Percentiles rank a stretch among this genome's conserved stretches.
Evolutionary conservation across 2,113 vertebrate species (phyloP).

Genomic region (Microtus pennsylvanicus): DNA sequence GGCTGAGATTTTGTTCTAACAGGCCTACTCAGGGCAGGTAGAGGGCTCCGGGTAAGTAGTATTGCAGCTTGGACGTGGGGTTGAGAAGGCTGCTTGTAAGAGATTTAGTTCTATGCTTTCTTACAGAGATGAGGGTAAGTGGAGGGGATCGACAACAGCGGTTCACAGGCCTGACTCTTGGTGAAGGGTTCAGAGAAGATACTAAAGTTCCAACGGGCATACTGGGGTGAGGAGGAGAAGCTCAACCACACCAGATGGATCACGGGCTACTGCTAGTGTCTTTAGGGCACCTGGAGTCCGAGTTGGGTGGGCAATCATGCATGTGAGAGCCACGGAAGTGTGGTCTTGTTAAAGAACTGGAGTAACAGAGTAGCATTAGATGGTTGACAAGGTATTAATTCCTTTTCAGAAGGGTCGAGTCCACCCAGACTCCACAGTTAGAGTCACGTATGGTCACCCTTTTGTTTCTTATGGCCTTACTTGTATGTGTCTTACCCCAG

Average conservation of each 20-base stretch:
- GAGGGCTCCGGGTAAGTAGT: neutral
- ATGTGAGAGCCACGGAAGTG: neutral
- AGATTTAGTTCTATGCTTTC: slow-evolving; percentile 9
- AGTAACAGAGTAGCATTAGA: neutral
- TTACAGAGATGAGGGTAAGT: slow-evolving; percentile 13
- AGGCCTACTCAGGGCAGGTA: neutral
- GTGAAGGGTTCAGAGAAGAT: neutral
- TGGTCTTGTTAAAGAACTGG: neutral
- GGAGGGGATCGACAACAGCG: neutral
- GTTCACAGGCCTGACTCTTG: neutral
- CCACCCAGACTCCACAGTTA: neutral
- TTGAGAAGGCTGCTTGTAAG: neutral
- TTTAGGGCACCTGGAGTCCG: neutral
- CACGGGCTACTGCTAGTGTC: neutral
- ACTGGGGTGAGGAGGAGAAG: neutral
- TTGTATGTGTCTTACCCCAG: neutral
- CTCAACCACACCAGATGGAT: neutral
- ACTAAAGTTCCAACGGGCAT: neutral
- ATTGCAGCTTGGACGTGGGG: neutral
- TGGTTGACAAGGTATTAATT: neutral
- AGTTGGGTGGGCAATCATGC: neutral
- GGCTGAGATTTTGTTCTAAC: neutral
- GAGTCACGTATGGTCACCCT: neutral
- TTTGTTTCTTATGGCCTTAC: neutral
- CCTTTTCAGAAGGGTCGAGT: neutral